phyloP scores from a whole-genome alignment of 1,140 invertebrate genomes.

The Drosophila funebris region DNA sequence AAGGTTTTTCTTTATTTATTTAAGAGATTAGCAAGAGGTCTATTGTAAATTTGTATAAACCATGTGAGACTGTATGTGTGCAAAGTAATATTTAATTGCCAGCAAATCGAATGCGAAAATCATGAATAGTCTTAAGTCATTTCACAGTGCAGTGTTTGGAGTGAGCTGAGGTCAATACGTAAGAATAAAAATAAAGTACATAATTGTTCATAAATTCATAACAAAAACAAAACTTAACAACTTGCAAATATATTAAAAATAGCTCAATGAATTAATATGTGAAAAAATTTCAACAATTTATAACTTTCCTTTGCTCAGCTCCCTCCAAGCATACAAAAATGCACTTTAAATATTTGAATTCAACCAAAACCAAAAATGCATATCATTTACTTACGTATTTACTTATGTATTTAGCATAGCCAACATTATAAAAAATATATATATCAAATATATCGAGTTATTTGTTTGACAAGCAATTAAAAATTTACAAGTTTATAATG shows the following conservation, averaged over 20 bases:
- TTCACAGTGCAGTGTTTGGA: background rate
- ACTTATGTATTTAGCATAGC: conserved; percentile 23
- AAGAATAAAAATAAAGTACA: conserved; percentile 4
- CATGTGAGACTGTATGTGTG: conserved; percentile 72
- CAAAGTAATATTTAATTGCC: conserved; percentile 61
- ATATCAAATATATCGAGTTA: conserved; percentile 36
- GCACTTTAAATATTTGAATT: conserved; percentile 10
- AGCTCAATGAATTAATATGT: background rate
- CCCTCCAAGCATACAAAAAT: conserved; percentile 1
- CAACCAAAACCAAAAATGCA: conserved; percentile 42
- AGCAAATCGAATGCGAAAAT: background rate
- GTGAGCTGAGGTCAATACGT: conserved; percentile 10
- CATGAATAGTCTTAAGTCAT: background rate
- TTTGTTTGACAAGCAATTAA: conserved; percentile 48
- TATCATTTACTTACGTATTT: conserved; percentile 71
- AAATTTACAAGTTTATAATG: conserved; percentile 21
- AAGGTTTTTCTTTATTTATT: conserved; percentile 33
- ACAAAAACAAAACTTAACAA: conserved; percentile 9
- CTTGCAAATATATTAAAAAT: conserved; percentile 5
- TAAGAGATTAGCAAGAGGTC: conserved; percentile 1
- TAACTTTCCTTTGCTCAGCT: conserved; percentile 14
- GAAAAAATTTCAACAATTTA: background rate
- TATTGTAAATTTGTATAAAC: conserved; percentile 65
- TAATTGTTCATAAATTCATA: conserved; percentile 16
- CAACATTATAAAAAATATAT: conserved; percentile 17